Evolutionary conservation across 1,140 invertebrate genomes (phyloP), one percentile per base, ranked within the genome.

Genomic region (Calosoma granatense): DNA sequence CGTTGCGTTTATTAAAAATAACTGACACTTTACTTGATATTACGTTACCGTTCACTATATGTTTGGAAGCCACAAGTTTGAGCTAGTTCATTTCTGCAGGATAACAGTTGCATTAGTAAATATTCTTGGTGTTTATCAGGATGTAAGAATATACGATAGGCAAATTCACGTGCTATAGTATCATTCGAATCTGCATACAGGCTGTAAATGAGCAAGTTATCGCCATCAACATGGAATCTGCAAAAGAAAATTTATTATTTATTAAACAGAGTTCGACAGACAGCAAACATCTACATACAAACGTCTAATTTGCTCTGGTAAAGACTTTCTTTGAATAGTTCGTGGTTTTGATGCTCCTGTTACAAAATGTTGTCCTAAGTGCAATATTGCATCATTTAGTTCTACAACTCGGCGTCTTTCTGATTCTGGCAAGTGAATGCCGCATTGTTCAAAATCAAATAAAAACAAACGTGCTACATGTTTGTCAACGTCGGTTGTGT

Each of bases 381-480:
- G 80, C 21, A 87, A 69, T 55, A 89, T 87, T 57, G 74, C 72
- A 70, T 96, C 86, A 71, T 95, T 97, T 0, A 96, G 74, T 1
- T 82, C 74, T 0, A 97, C 92, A 57, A 97, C 92, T 61, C 80
- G 73, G 59, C 82, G 70, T 54, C 93, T 75, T 61, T 87, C 78
- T 2, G 77, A 69, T 62, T 94, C 87, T n/a, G 84, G 79, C 53
- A 98, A 76, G 72, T 98, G 94, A 62, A 98, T 98, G 4, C 94
- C 95, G 74, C 88, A 88, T 72, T 97, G 93, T 71, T 98, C 94
- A 76, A 98, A 98, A 71, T 98, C 95, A 74, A 94, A 92, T 23
- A 96, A 72, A 75, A 98, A 98, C 54, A 98, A 72, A 65, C 87
- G 78, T 1, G 86, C 84, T 1, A 98, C 87, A 72, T 96, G 87